A percentile compares a stretch with the other conserved stretches of the same genome.
These are phyloP conservation scores for Tragelaphus oryx DNA, from an alignment of 2,797 vertebrate genomes.

Conservation along the genomic window DNA sequence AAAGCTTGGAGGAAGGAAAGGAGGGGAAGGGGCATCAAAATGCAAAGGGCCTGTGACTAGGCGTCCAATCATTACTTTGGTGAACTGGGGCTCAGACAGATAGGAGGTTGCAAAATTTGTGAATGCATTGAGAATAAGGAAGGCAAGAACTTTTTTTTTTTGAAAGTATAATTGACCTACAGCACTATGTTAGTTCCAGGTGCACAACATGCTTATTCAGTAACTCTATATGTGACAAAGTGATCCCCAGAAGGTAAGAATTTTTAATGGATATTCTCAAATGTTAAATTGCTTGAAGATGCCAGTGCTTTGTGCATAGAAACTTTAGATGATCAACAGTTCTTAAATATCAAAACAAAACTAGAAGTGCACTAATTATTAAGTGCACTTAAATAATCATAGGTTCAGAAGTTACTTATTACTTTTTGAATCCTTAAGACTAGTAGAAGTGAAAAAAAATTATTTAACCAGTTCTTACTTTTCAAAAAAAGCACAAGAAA, in stretches of 20 bases:
- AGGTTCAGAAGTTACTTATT: not conserved
- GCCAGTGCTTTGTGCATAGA: not conserved
- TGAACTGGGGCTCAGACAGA: not conserved
- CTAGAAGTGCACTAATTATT: not conserved
- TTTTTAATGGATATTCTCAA: not conserved
- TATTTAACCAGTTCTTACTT: not conserved
- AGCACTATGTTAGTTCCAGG: not conserved
- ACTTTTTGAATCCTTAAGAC: slow-evolving; percentile 7
- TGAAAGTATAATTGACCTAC: not conserved
- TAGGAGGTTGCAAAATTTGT: slow-evolving; percentile 9
- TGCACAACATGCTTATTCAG: not conserved
- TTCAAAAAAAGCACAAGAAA: not conserved
- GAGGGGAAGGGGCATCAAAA: not conserved
- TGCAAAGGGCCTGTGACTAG: not conserved
- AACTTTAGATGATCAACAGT: slow-evolving; percentile 13
- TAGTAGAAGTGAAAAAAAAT: not conserved
- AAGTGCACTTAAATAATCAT: not conserved
- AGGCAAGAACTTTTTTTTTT: not conserved
- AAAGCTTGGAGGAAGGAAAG: not conserved
- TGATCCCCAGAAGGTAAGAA: not conserved
- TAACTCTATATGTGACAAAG: not conserved
- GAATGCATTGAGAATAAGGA: not conserved
- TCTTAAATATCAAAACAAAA: slow-evolving; percentile 12
- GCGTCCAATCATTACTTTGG: not conserved
- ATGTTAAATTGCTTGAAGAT: slow-evolving; percentile 9